Evolutionary conservation across 30 jellyfish, hydroid and myxozoan species (phyloP), one percentile per base, ranked within the genome.

Genomic region (Cassiopea andromeda): DNA sequence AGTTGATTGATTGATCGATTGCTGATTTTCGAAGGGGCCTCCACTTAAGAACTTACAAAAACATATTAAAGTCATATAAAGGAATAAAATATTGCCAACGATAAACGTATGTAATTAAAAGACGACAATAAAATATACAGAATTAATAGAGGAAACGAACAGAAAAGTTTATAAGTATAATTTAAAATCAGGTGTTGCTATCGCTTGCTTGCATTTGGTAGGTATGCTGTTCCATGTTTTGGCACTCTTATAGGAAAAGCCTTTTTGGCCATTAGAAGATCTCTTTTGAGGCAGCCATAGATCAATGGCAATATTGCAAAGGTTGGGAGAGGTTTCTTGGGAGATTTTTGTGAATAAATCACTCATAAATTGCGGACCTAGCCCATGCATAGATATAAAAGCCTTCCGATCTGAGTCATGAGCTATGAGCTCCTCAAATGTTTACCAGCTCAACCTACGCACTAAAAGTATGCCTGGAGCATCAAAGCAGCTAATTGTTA

Each of bases 351-450:
- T 70, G 71, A 75, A 75, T 17, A 43, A n/a, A 50, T 75, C 13
- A 75, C 84, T 5, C 69, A 75, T 14, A 27, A 14, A 49, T 17
- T 48, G 75, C 48, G 86, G 50, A 48, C 75, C 86, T 27, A 77
- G 27, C 86, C 86, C 74, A 46, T 77, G 86, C 2, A 77, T 18
- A 15, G 86, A 77, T 77, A 14, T 77, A 69, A 77, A 77, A 59
- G 50, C 86, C 14, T 48, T 77, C 48, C 17, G 1, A 48, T 48
- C 46, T 8, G 79, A 58, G 47, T 44, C 78, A 60, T 7, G 44
- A 7, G 2, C 69, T 5, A 80, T n/a, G 69, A 60, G 89, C 44
- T 59, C 66, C 64, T 66, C 75, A 48, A 83, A 45, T n/a, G 75
- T 83, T 84, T 68, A 48, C 75, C 91, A 83, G 58, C 84, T 84